Percentiles rank a stretch among this genome's conserved stretches.
Evolutionary conservation across 2,888 invertebrate species (phyloP).

Genomic region (Tuberolachnus salignus): DNA sequence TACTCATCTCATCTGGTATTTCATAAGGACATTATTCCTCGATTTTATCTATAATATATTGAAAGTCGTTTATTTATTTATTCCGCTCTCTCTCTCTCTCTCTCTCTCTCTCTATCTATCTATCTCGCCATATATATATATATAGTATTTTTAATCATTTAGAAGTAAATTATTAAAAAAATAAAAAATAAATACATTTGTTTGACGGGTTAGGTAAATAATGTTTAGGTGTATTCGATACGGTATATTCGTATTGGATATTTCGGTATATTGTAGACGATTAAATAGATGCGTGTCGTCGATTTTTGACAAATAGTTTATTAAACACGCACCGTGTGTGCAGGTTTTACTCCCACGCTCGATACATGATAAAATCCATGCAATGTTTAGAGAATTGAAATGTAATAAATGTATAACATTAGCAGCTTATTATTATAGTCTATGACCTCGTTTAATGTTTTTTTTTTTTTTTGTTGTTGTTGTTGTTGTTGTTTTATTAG

Average conservation of each 20-base stretch:
- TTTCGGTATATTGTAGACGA: neutral
- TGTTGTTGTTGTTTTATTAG: neutral
- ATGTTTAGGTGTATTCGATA: neutral
- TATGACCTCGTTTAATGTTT: slow-evolving; percentile 31
- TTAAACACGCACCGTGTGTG: neutral
- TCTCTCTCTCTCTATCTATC: no score
- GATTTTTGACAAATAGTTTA: neutral
- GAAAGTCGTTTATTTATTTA: no score
- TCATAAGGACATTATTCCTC: no score
- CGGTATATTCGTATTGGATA: neutral
- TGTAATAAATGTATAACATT: slow-evolving; percentile 6
- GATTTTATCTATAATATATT: no score
- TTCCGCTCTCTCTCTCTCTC: no score
- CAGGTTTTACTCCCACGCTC: neutral
- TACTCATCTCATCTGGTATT: no score
- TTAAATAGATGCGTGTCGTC: neutral
- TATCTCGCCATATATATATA: no score
- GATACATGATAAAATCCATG: neutral
- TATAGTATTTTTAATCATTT: neutral
- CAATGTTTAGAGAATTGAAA: slow-evolving; percentile 6
- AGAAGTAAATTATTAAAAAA: neutral
- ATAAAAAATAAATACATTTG: no score
- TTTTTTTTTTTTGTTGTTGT: neutral
- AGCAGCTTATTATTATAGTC: slow-evolving; percentile 29
- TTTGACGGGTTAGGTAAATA: neutral